Percentiles rank a stretch among this genome's conserved stretches.
Conservation (phyloP, 2,797 vertebrate genomes). For the Falco biarmicus region DNA sequence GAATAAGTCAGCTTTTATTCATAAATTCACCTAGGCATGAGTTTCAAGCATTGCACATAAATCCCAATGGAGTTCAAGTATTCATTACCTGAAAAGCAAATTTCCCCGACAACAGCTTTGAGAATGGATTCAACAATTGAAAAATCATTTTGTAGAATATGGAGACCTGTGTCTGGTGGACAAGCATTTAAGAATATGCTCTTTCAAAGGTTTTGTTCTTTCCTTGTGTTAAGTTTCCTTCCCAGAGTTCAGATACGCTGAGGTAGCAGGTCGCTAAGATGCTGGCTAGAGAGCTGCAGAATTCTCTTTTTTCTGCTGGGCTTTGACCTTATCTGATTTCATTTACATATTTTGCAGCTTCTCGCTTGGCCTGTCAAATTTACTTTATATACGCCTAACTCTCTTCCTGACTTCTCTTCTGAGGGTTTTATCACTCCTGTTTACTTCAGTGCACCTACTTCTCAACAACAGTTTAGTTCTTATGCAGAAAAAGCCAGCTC, state of each 20-base stretch:
- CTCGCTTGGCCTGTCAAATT: slow-evolving; percentile 19
- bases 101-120: background rate
- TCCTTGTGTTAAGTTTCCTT: background rate
- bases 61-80: background rate
- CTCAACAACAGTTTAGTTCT: background rate
- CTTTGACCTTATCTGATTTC: slow-evolving; percentile 10
- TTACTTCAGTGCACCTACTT: background rate
- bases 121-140: background rate
- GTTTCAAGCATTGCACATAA: background rate
- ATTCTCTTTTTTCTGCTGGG: background rate
- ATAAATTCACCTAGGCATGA: background rate
- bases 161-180: background rate
- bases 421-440: background rate
- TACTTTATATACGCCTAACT: background rate
- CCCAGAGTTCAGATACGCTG: background rate
- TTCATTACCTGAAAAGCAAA: background rate
- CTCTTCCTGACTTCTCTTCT: background rate
- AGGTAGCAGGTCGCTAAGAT: background rate
- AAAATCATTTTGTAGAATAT: background rate
- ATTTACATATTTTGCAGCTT: slow-evolving; percentile 34
- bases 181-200: background rate
- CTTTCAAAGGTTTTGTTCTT: background rate
- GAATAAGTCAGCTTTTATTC: slow-evolving; percentile 2
- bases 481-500: background rate
- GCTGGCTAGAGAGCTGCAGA: background rate